Percentiles rank a stretch among this genome's conserved stretches.
Evolutionary conservation across 2,888 invertebrate species (phyloP).

Genomic region (Stenoptilia bipunctidactyla): DNA sequence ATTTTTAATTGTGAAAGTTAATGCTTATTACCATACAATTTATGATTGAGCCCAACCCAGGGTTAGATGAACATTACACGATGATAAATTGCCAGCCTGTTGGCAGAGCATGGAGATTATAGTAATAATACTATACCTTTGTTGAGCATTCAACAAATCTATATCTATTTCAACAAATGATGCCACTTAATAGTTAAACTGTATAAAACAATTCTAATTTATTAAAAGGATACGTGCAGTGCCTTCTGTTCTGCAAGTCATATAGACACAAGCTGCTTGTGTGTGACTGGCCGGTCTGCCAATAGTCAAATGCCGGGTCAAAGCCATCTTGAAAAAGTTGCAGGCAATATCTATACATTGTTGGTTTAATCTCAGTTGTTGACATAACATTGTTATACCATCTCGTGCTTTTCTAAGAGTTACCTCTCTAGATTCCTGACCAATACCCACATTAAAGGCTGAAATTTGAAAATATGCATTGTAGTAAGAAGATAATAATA

Average conservation of each 20-base stretch:
- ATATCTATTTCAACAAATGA: too few relatives aligned
- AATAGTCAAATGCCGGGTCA: slow-evolving; percentile 86
- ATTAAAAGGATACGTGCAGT: slow-evolving; percentile 89
- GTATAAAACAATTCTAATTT: too few relatives aligned
- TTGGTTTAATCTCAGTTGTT: slow-evolving; percentile 88
- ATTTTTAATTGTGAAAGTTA: too few relatives aligned
- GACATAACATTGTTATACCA: slow-evolving; percentile 87
- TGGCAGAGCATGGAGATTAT: too few relatives aligned
- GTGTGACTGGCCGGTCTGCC: slow-evolving; percentile 92
- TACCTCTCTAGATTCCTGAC: slow-evolving; percentile 92
- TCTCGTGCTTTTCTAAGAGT: slow-evolving; percentile 90
- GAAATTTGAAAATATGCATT: slow-evolving; percentile 4
- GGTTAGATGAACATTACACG: too few relatives aligned
- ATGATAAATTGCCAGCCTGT: too few relatives aligned
- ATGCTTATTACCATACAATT: too few relatives aligned
- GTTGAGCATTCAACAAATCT: too few relatives aligned
- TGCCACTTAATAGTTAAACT: too few relatives aligned
- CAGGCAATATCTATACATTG: slow-evolving; percentile 94
- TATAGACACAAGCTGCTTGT: slow-evolving; percentile 96
- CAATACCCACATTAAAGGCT: slow-evolving; percentile 84
- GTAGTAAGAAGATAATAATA: too few relatives aligned
- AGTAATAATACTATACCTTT: too few relatives aligned
- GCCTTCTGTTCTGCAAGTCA: slow-evolving; percentile 95
- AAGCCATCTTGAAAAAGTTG: slow-evolving; percentile 93
- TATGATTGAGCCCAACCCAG: too few relatives aligned